phyloP scores from a whole-genome alignment of 2,888 invertebrate genomes.

The Chromoteleia sp. region DNA sequence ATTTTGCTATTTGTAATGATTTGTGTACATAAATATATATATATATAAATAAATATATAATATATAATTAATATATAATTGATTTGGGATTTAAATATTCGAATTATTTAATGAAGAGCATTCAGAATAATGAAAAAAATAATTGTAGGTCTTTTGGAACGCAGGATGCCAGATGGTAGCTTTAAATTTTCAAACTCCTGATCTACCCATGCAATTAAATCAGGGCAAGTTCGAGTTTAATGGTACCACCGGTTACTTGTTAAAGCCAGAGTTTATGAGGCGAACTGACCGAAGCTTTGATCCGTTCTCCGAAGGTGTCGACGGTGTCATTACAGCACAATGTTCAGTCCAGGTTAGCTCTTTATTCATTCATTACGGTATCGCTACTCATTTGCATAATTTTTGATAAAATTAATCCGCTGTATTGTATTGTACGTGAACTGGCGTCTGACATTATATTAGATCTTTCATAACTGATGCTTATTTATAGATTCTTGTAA shows the following conservation, averaged over 20 bases:
- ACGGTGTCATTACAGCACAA: constrained; percentile 90
- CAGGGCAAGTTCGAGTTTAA: constrained; percentile 92
- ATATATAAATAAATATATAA: too few relatives aligned
- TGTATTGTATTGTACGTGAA: too few relatives aligned
- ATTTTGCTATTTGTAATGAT: too few relatives aligned
- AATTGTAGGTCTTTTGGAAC: constrained; percentile 89
- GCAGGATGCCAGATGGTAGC: constrained; percentile 91
- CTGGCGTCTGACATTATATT: too few relatives aligned
- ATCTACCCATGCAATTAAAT: constrained; percentile 90
- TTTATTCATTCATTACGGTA: background rate
- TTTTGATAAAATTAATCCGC: too few relatives aligned
- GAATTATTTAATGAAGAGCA: too few relatives aligned
- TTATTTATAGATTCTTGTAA: background rate
- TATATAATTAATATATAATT: too few relatives aligned
- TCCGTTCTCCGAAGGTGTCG: constrained; percentile 90
- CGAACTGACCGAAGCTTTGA: constrained; percentile 89
- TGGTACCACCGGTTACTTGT: constrained; percentile 88
- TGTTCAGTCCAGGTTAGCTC: constrained; percentile 87
- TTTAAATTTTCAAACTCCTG: constrained; percentile 89
- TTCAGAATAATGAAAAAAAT: constrained; percentile 5
- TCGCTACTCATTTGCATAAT: background rate
- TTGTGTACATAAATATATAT: too few relatives aligned
- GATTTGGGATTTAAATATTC: too few relatives aligned
- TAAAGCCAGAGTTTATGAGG: constrained; percentile 91
- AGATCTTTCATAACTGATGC: too few relatives aligned